Base-by-base conservation (phyloP, 2,888 invertebrate genomes). In the Tanypteryx hageni region DNA sequence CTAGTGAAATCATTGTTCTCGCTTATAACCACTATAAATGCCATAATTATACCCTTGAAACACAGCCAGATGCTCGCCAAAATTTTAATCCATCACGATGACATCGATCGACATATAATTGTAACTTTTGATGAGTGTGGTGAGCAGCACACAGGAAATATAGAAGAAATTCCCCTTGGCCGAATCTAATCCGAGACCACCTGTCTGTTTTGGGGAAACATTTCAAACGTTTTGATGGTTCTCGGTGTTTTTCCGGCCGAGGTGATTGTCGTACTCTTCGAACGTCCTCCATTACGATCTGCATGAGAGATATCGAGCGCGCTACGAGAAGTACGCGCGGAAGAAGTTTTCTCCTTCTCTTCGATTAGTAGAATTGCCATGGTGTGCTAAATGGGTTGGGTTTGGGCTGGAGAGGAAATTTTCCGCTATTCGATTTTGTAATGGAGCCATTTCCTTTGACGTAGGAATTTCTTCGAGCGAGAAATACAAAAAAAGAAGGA, bases 201-300 rank as follows among this genome's bases (percentile, higher is more conserved):
- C 76, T 76, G 76, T 76, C 76, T 22, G 22, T 27, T 22, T 76
- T 76, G 76, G 4, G 76, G 8, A 22, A 76, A 22, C 27, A 22
- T 76, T 76, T 22, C 3, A 76, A 76, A 76, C 10, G 76, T 76
- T 76, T 44, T 27, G 27, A 76, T 76, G 76, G 27, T 22, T 76
- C 76, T n/a, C 76, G 76, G 18, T 76, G 27, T 76, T 76, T 76
- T 76, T 22, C 22, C 76, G 76, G 76, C 76, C 27, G 27, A 76
- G 76, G 22, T 27, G 76, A 76, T 76, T 76, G 76, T 76, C 13
- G 22, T 10, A 22, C 27, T 76, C 27, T 76, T 13, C 76, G 22
- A 76, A 22, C 22, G 68, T 68, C 7, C n/a, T 68, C 68, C 0
- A 76, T 76, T 27, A 18, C 27, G 76, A 76, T 27, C 76, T 18